These are phyloP conservation scores for Lophochroa leadbeateri DNA, from an alignment of 2,113 vertebrate genomes.

Conservation along the genomic window DNA sequence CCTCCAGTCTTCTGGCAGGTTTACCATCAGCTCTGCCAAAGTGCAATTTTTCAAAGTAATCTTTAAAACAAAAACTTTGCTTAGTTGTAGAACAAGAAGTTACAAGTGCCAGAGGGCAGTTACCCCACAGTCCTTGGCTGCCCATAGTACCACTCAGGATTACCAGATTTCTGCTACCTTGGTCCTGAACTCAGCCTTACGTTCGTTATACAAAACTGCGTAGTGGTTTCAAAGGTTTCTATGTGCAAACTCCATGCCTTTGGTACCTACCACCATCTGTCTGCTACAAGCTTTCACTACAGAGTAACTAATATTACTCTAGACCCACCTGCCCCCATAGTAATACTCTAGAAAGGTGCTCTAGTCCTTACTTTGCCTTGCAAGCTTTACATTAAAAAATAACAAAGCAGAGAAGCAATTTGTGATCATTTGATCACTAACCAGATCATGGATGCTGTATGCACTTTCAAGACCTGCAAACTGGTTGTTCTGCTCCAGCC, in stretches of 20 bases:
- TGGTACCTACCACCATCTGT: background rate
- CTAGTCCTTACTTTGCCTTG: background rate
- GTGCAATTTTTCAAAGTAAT: accelerated
- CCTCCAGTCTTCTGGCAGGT: background rate
- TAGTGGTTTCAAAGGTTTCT: background rate
- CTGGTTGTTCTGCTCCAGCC: background rate
- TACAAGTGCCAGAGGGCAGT: background rate
- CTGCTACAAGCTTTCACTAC: background rate
- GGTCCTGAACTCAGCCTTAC: background rate
- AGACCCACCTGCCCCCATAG: background rate
- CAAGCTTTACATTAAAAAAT: background rate
- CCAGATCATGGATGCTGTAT: background rate
- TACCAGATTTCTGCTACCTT: background rate
- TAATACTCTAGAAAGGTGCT: background rate
- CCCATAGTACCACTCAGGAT: background rate
- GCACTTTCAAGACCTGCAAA: background rate
- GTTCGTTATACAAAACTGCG: accelerated
- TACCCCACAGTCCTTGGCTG: background rate
- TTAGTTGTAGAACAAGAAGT: background rate
- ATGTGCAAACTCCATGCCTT: background rate
- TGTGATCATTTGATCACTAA: background rate
- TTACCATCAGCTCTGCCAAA: background rate
- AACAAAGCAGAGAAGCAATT: background rate
- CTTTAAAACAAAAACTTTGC: background rate
- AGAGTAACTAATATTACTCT: background rate